These are phyloP conservation scores for Falco punctatus DNA, from an alignment of 2,113 vertebrate species.

Conservation along the genomic window DNA sequence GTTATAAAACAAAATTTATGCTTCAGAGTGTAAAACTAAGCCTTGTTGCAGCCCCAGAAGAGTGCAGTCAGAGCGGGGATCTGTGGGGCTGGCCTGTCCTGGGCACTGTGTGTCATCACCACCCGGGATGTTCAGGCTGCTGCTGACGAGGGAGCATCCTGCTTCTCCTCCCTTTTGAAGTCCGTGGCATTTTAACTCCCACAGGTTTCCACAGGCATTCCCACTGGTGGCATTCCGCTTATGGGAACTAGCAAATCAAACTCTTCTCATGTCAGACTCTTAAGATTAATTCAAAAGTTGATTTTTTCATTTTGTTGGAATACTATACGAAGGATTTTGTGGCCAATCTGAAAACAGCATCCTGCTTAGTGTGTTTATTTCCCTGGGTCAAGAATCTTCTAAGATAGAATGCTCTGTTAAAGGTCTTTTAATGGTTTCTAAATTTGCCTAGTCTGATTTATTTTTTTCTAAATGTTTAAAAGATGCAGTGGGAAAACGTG, in stretches of 20 bases:
- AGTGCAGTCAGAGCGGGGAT: neutral
- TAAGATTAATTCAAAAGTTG: conserved; percentile 40
- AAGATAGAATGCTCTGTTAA: conserved; percentile 15
- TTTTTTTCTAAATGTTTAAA: conserved; percentile 25
- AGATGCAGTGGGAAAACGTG: conserved; percentile 34
- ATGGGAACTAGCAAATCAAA: conserved; percentile 33
- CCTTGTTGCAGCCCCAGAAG: neutral
- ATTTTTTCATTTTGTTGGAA: conserved; percentile 27
- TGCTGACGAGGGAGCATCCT: neutral
- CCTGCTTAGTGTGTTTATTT: conserved; percentile 51
- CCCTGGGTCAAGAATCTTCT: conserved; percentile 19
- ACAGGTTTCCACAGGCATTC: neutral
- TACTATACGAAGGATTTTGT: neutral
- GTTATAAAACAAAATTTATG: neutral
- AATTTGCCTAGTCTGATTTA: neutral
- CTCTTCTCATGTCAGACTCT: conserved; percentile 50
- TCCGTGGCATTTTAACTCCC: neutral
- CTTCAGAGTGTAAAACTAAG: neutral
- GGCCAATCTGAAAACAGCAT: conserved; percentile 57
- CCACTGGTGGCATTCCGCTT: neutral
- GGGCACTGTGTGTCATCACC: neutral
- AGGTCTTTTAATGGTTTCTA: conserved; percentile 14
- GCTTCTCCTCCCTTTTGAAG: neutral
- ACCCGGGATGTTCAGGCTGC: fast-evolving
- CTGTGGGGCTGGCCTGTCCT: neutral